Percentiles rank a stretch among this genome's conserved stretches.
phyloP scores from a whole-genome alignment of 2,888 invertebrate genomes.

The Busseola fusca region DNA sequence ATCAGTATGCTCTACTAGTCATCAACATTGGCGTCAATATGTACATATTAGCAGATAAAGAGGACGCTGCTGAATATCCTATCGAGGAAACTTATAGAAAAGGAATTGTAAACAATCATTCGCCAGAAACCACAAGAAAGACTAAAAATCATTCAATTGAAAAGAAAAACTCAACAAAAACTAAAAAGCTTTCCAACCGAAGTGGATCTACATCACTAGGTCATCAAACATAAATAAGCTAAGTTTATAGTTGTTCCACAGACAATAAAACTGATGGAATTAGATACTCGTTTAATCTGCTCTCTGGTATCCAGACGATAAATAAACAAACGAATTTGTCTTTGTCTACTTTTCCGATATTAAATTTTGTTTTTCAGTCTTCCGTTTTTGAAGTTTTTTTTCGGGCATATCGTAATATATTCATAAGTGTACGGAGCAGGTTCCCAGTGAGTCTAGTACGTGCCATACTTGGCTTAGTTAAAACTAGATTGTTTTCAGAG shows the following conservation, averaged over 20 bases:
- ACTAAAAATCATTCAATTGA: background rate
- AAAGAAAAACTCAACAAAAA: background rate
- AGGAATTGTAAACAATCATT: background rate
- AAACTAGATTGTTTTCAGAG: background rate
- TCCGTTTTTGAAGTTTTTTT: slow-evolving; percentile 16
- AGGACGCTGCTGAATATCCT: background rate
- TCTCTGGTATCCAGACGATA: slow-evolving; percentile 55
- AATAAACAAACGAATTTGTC: slow-evolving; percentile 54
- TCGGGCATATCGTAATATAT: background rate
- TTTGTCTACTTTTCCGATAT: slow-evolving; percentile 40
- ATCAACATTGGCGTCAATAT: background rate
- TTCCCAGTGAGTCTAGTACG: background rate
- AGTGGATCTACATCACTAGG: slow-evolving; percentile 40
- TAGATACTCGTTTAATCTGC: slow-evolving; percentile 53
- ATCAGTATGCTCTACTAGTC: background rate
- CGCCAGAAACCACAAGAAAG: background rate
- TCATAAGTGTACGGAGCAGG: background rate
- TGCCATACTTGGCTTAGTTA: background rate
- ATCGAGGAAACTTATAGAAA: background rate
- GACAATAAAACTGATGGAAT: slow-evolving; percentile 63
- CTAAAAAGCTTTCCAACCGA: slow-evolving; percentile 13
- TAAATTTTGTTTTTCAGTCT: slow-evolving; percentile 15
- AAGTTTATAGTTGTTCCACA: slow-evolving; percentile 50
- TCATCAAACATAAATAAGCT: slow-evolving; percentile 55
- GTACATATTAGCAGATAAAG: background rate